Base-by-base conservation (phyloP, 2,888 invertebrate genomes). In the Hirtodrosophila trivittata region DNA sequence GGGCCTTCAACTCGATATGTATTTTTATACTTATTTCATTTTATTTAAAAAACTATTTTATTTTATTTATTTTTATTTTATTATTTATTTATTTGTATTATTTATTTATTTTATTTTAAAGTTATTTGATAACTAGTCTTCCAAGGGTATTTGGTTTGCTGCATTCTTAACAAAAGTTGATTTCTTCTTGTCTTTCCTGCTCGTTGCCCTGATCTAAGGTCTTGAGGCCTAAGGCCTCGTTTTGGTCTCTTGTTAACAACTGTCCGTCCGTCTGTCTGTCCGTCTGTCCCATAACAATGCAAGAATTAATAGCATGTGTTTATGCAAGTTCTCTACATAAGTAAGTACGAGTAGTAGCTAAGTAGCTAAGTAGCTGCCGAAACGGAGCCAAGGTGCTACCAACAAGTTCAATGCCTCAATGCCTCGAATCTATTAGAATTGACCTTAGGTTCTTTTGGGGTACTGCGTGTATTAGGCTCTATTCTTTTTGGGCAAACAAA, bases 391-490 rank as follows among this genome's bases (percentile, higher is more conserved):
- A 86, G 86, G 86, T 66, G 68, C 41, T 59, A 58, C 51, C 73
- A 81, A 81, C 87, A 88, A 88, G 89, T 88, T 87, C 87, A 87
- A 86, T 87, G 86, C 80, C 75, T 80, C 80, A 78, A 75, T 75
- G 83, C 83, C 84, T 74, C 74, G 55, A 77, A 80, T 70, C 74
- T 84, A 87, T 87, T 87, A 77, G 77, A 77, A 70, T 86, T 87
- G 87, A 87, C 87, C 87, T 88, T 88, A 88, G 62, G 64, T 66
- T 66, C 60, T 41, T 83, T 64, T 35, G 35, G 46, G 45, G 38
- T 26, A 10, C 39, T 49, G 59, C 55, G 18, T 3, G 18, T 21
- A 21, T 21, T 3, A 21, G 18, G 18, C 5, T 21, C 58, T 18
- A 62, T 68, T 37, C 42, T 45, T 66, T 64, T 56, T 63, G 58